A percentile compares a stretch with the other conserved stretches of the same genome.
phyloP scores from a whole-genome alignment of 1,140 invertebrate species.

The Stegodyphus mimosarum region DNA sequence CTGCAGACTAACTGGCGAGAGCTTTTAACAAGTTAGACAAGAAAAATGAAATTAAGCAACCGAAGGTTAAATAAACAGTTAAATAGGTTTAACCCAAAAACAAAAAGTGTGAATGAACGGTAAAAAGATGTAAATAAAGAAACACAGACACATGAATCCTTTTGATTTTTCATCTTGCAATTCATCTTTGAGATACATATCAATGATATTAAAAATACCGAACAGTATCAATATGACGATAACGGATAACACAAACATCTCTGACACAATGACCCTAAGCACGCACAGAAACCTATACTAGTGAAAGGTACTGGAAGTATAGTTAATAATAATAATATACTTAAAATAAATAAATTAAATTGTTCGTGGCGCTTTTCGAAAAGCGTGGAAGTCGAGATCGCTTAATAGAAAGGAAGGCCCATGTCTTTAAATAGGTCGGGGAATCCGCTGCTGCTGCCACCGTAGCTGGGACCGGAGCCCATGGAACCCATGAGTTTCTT shows the following conservation, averaged over 20 bases:
- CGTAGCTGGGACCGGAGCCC: neutral
- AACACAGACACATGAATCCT: neutral
- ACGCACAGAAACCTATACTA: neutral
- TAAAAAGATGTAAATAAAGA: neutral
- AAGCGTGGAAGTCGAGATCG: neutral
- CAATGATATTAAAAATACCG: conserved; percentile 55
- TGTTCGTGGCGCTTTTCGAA: no score
- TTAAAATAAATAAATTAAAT: conserved; percentile 5
- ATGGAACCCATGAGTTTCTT: conserved; percentile 59
- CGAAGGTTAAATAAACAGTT: no score
- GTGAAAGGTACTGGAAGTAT: neutral
- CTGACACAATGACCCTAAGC: neutral
- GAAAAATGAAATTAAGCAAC: no score
- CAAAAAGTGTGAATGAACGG: no score
- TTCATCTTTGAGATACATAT: conserved; percentile 59
- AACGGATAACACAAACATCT: conserved; percentile 52
- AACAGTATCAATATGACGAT: conserved; percentile 53
- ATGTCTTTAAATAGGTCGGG: conserved; percentile 42
- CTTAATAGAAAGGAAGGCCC: conserved; percentile 33
- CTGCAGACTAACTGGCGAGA: no score
- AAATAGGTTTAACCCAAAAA: no score
- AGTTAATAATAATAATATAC: neutral
- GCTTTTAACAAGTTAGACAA: no score
- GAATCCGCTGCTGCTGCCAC: conserved; percentile 12
- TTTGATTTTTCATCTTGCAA: conserved; percentile 58